A percentile compares a stretch with the other conserved stretches of the same genome.
These are phyloP conservation scores for Rhineura floridana DNA, from an alignment of 2,113 vertebrate species.

Conservation along the genomic window DNA sequence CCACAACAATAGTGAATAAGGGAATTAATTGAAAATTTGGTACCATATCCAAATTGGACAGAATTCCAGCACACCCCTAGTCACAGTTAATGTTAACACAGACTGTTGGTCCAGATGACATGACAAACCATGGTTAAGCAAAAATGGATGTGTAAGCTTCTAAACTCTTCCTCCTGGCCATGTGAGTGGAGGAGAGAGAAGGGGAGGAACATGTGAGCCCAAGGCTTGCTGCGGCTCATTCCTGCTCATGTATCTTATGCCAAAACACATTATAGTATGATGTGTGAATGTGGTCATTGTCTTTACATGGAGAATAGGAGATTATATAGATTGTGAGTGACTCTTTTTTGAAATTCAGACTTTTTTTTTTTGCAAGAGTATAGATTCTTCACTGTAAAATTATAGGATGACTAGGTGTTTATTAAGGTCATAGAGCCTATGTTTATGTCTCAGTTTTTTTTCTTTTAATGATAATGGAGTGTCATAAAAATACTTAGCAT, in stretches of 20 bases:
- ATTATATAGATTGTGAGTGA: slow-evolving; percentile 51
- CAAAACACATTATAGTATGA: not conserved
- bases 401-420: slow-evolving; percentile 42
- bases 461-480: slow-evolving; percentile 50
- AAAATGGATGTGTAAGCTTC: not conserved
- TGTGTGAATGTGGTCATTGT: slow-evolving; percentile 46
- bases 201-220: not conserved
- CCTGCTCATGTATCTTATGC: not conserved
- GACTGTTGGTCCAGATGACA: not conserved
- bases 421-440: slow-evolving; percentile 54
- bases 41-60: too few species aligned
- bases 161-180: not conserved
- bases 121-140: not conserved
- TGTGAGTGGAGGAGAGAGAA: not conserved
- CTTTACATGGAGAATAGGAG: slow-evolving; percentile 66
- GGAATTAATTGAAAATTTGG: too few species aligned
- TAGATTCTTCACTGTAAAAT: slow-evolving; percentile 49
- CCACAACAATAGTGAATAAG: too few species aligned
- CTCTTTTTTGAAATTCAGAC: slow-evolving; percentile 28
- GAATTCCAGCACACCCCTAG: too few species aligned
- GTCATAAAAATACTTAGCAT: slow-evolving; percentile 32
- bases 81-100: not conserved
- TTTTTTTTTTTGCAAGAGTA: slow-evolving; percentile 62
- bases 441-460: slow-evolving; percentile 49
- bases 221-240: not conserved